phyloP scores from a whole-genome alignment of 1,140 invertebrate species.

The Theocolax elegans region DNA sequence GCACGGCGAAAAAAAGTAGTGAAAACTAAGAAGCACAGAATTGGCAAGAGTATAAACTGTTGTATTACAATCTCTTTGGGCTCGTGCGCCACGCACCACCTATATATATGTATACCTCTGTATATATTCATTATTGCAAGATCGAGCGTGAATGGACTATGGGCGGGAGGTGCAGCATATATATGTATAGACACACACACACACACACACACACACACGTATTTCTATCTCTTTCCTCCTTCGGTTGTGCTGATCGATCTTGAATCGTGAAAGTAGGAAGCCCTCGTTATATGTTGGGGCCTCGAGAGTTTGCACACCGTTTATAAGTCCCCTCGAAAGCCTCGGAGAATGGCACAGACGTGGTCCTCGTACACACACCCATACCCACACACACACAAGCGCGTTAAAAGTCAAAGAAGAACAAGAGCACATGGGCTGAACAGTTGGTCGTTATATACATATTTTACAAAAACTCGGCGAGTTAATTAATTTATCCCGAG shows the following conservation, averaged over 20 bases:
- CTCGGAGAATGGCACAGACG: neutral
- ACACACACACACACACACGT: too few relatives aligned
- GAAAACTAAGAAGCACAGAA: too few relatives aligned
- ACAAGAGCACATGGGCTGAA: slow-evolving; percentile 33
- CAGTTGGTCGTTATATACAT: neutral
- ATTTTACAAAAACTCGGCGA: too few relatives aligned
- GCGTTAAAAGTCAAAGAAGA: neutral
- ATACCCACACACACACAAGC: neutral
- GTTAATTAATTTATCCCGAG: too few relatives aligned
- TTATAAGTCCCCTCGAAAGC: neutral
- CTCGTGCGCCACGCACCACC: neutral
- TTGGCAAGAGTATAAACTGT: too few relatives aligned
- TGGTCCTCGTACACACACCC: neutral
- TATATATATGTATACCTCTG: slow-evolving; percentile 3
- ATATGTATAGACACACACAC: too few relatives aligned
- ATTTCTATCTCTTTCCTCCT: too few relatives aligned
- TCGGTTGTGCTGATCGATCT: slow-evolving; percentile 44
- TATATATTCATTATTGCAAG: slow-evolving; percentile 31
- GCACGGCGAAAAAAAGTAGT: too few relatives aligned
- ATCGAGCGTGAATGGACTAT: slow-evolving; percentile 38
- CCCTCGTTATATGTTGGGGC: slow-evolving; percentile 34
- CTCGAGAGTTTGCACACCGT: slow-evolving; percentile 11
- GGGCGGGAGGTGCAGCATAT: slow-evolving; percentile 5
- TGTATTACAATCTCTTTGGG: neutral
- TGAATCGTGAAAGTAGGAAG: slow-evolving; percentile 58